Evolutionary conservation across 2,797 vertebrate genomes (phyloP), one percentile per base, ranked within the genome.

Genomic region (Mallotus villosus): DNA sequence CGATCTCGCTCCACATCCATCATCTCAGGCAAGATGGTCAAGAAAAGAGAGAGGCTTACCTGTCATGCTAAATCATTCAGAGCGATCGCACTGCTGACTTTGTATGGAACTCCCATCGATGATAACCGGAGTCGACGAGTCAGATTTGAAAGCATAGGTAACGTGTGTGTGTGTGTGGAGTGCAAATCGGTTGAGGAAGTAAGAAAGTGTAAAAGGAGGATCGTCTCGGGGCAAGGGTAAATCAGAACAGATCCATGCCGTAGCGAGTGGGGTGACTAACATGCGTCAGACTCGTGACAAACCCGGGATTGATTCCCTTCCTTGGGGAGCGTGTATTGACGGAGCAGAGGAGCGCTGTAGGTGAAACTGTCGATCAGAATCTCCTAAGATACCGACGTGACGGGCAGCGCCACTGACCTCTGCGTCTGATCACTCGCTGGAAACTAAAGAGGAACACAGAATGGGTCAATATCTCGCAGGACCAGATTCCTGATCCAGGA

Each of bases 51-150:
- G 49, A 71, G 69, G 77, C 78, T 74, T 5, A 61, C 75, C 60
- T 78, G 70, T 80, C 59, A 51, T 58, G 51, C 8, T 83, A 68
- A 86, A 89, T 89, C 65, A 87, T 87, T 86, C 46, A 83, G 7
- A 71, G 8, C 46, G 55, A 88, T 78, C 72, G 72, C 78, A 85
- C 76, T 85, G 81, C 24, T 22, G 41, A 67, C 16, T 19, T 11
- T 6, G 55, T 58, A 6, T n/a, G 55, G 19, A n/a, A 58, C 2
- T 58, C 19, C 55, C 19, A 49, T 22, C 4, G n/a, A 11, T 46
- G 41, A 46, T 46, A 22, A 65, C 8, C 7, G 46, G 9, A 65
- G 37, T 22, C 6, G 32, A 5, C 8, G 19, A 32, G 32, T 19
- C n/a, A 64, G n/a, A 66, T 46, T 64, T 64, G 32, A 41, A 22